Base-by-base conservation (phyloP, 2,113 vertebrate genomes). In the Mastomys coucha region DNA sequence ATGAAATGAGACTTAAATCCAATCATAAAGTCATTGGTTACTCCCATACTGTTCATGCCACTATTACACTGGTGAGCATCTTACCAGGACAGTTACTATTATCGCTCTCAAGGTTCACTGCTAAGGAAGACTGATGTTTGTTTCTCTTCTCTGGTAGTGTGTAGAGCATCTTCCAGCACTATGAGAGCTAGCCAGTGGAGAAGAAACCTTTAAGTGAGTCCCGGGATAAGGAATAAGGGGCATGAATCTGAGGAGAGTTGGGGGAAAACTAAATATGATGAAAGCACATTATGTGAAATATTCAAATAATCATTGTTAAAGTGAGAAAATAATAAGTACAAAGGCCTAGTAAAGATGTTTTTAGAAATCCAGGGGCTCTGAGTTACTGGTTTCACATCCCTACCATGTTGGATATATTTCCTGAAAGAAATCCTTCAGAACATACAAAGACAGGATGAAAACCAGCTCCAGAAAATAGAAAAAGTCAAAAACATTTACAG, bases 361-460 rank as follows among this genome's bases (percentile, higher is more conserved):
- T 65, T 77, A 51, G 36, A 77, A 4, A 20, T 11, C 65, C 20
- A 45, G 70, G 28, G 51, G 33, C 28, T 72, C 10, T 0, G 70
- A 33, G 39, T 77, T 78, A 36, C 28, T 77, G 53, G 28, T 6
- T 53, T 33, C 39, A 6, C 51, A 31, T 8, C 19, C 12, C 51
- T 53, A 69, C 42, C 28, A 81, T 49, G 3, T 39, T 84, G 73
- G 2, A n/a, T n/a, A 91, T 16, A 31, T 39, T 84, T 92, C 22
- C 56, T 70, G 60, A 90, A 78, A 97, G 96, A 53, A 19, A 1
- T 75, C 33, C 75, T 92, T 78, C 56, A 92, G 53, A 39, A 75
- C 76, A 11, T 31, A 28, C 11, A 82, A 75, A 60, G 26, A 42
- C 81, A 88, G 69, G 89, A 75, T 60, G 12, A 80, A 95, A 88